Evolutionary conservation across 2,888 invertebrate genomes (phyloP).

Genomic region (Orgyia antiqua): DNA sequence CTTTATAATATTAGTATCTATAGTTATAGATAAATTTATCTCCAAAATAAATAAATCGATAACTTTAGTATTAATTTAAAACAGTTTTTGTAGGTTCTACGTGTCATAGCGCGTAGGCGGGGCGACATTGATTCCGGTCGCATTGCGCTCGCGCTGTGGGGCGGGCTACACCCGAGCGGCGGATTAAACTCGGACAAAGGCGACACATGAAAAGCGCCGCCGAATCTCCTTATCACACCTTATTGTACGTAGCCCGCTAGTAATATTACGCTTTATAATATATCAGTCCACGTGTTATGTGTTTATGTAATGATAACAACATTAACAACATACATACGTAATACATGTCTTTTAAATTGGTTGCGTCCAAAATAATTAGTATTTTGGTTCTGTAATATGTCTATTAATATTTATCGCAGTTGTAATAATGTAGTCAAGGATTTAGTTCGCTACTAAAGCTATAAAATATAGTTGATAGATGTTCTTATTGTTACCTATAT

Average conservation of each 20-base stretch:
- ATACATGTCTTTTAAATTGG: conserved; percentile 20
- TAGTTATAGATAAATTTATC: too few relatives aligned
- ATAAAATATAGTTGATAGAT: too few relatives aligned
- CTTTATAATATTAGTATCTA: background rate
- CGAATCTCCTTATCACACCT: conserved; percentile 69
- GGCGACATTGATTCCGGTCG: conserved; percentile 11
- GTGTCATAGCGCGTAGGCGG: conserved; percentile 36
- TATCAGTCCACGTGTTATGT: conserved; percentile 51
- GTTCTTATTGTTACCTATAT: too few relatives aligned
- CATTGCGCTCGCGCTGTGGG: conserved; percentile 14
- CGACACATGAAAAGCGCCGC: conserved; percentile 67
- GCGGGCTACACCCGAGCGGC: conserved; percentile 37
- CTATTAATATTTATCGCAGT: too few relatives aligned
- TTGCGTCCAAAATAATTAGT: conserved; percentile 17
- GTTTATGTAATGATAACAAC: conserved; percentile 39
- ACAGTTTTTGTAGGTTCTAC: conserved; percentile 16
- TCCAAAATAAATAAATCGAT: too few relatives aligned
- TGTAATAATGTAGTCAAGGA: too few relatives aligned
- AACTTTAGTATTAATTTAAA: too few relatives aligned
- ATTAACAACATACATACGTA: conserved; percentile 21
- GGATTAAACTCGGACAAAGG: conserved; percentile 69
- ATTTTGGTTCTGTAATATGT: conserved; percentile 12
- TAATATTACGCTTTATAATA: conserved; percentile 64
- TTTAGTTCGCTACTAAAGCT: too few relatives aligned
- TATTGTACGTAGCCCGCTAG: conserved; percentile 63